Evolutionary conservation across 2,888 invertebrate genomes (phyloP), one percentile per base, ranked within the genome.

Genomic region (Trichogramma dendrolimi): DNA sequence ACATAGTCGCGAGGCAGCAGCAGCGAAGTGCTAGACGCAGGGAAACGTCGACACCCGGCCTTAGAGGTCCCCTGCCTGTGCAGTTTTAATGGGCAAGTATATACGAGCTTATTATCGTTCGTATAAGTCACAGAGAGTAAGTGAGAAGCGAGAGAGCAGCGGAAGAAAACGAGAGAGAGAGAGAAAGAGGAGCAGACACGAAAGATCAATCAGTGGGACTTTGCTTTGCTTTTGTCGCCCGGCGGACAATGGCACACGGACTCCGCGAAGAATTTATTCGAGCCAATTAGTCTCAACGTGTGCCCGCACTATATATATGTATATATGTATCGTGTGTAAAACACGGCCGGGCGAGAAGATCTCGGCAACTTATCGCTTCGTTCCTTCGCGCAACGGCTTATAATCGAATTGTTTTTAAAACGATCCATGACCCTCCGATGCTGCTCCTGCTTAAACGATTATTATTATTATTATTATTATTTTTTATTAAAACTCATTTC

Each of bases 231-330:
- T 47, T 39, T 27, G 27, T 49, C 42, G 14, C 49, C 11, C 48
- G 11, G 27, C 27, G 49, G 5, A 14, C 10, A 39, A 38, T 11
- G 14, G 40, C 46, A 39, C 39, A 11, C 48, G 27, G 11, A 48
- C 14, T 48, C 27, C 27, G 27, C 27, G 27, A 27, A 27, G 44
- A 52, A 64, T 64, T 64, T 64, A 64, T 62, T 62, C 57, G 39
- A 51, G 57, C 54, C 60, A 61, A 64, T 64, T 64, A 64, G 64
- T 57, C 54, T 27, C 27, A 27, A 27, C 27, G 27, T 27, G 27
- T 3, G 55, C 42, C 4, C 49, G 43, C 4, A 3, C 11, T 47
- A 27, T 6, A 47, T 47, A 43, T 10, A 14, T 14, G 14, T 40
- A 6, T 47, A 39, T 54, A 3, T 27, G 27, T 27, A 27, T 27